Percentiles rank a stretch among this genome's conserved stretches.
Conservation (phyloP, 2,797 vertebrate species). For the Chiroxiphia lanceolata region DNA sequence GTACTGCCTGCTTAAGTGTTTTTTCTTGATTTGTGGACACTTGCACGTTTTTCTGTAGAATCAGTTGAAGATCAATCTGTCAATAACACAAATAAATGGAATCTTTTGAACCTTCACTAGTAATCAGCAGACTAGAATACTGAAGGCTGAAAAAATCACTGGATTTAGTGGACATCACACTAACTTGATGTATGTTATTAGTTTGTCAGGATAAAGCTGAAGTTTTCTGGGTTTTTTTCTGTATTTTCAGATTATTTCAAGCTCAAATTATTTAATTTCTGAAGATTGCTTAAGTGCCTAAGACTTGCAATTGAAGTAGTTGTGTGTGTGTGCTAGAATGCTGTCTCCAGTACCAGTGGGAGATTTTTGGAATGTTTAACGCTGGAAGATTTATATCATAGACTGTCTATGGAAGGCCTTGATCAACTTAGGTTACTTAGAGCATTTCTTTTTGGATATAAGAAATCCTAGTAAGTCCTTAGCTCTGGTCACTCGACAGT, state of each 20-base stretch:
- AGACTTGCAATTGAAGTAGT: neutral
- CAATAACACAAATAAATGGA: neutral
- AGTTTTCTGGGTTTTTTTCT: neutral
- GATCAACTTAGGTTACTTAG: neutral
- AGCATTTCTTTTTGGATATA: neutral
- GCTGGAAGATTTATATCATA: neutral
- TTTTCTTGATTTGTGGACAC: neutral
- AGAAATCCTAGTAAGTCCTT: neutral
- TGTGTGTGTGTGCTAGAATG: neutral
- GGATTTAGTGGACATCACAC: neutral
- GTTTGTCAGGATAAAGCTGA: neutral
- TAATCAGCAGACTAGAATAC: neutral
- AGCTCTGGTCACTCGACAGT: neutral
- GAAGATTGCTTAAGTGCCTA: neutral
- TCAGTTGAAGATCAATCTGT: neutral
- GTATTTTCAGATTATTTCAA: neutral
- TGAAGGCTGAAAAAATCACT: neutral
- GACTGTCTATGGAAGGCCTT: neutral
- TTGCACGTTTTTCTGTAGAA: neutral
- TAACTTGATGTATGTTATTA: neutral
- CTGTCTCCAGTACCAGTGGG: neutral
- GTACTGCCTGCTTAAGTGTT: neutral
- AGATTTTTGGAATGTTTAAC: neutral
- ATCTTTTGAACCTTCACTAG: neutral
- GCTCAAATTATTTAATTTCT: neutral